phyloP scores from a whole-genome alignment of 92 coral and sea anemone species.

The Porites lobata region DNA sequence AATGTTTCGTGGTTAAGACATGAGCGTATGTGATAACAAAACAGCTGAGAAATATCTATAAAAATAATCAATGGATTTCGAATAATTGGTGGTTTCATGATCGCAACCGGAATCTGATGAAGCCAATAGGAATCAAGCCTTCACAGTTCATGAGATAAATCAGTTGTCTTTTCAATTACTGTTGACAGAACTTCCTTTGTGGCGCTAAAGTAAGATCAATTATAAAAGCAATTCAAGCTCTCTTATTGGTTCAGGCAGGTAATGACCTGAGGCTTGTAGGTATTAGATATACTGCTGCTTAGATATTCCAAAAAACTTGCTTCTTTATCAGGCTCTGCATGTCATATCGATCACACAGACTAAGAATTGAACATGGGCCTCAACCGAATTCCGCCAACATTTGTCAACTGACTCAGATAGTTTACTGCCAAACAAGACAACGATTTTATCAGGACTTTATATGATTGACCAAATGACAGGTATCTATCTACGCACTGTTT shows the following conservation, averaged over 20 bases:
- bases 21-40: neutral
- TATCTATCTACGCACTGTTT: conserved; percentile 9
- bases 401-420: neutral
- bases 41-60: neutral
- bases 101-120: conserved; percentile 35
- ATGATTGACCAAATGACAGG: conserved; percentile 33
- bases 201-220: conserved; percentile 37
- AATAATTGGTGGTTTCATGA: conserved; percentile 13
- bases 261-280: neutral
- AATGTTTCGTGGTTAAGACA: neutral
- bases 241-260: conserved; percentile 22
- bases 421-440: neutral
- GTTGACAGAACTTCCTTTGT: conserved; percentile 37
- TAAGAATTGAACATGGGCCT: neutral
- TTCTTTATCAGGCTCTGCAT: neutral
- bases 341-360: neutral
- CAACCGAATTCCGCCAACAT: neutral
- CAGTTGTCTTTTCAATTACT: conserved; percentile 29
- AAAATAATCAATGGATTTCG: conserved; percentile 2
- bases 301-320: conserved; percentile 6
- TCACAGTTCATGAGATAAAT: conserved; percentile 14
- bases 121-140: conserved; percentile 33
- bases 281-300: conserved; percentile 17
- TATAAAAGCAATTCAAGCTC: neutral
- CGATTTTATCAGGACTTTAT: neutral